Evolutionary conservation across 2,797 vertebrate genomes (phyloP).

Genomic region (Chanos chanos): DNA sequence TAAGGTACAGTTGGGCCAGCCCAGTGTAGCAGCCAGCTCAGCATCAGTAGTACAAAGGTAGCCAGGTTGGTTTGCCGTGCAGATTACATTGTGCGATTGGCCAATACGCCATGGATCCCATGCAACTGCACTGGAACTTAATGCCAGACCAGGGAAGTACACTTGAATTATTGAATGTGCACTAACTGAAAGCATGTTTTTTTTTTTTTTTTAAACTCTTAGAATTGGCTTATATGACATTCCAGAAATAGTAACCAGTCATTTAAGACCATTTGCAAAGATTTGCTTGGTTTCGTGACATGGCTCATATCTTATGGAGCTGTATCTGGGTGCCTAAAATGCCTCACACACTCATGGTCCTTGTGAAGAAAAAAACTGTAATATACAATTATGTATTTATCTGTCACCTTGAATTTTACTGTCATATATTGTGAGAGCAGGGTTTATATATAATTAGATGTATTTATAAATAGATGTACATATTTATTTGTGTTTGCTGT

Average conservation of each 20-base stretch:
- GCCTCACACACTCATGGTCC: constrained; percentile 29
- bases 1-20: constrained; percentile 13
- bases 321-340: constrained; percentile 54
- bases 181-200: constrained; percentile 29
- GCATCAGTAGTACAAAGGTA: constrained; percentile 37
- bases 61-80: constrained; percentile 25
- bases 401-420: constrained; percentile 29
- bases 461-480: constrained; percentile 73
- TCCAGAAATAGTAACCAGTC: constrained; percentile 76
- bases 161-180: constrained; percentile 43
- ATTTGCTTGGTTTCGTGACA: constrained; percentile 30
- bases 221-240: constrained; percentile 80
- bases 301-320: constrained; percentile 29
- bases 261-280: constrained; percentile 48
- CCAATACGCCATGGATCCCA: background rate
- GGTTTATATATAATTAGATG: constrained; percentile 64
- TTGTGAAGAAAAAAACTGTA: constrained; percentile 23
- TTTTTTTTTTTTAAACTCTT: constrained; percentile 31
- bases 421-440: constrained; percentile 45
- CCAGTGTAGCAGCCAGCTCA: constrained; percentile 23
- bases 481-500: constrained; percentile 76
- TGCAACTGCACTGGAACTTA: constrained; percentile 37
- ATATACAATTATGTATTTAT: constrained; percentile 52
- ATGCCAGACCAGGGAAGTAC: constrained; percentile 27
- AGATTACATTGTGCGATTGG: constrained; percentile 15